Conservation (phyloP, 2,888 invertebrate genomes). For the Miltochrista miniata region DNA sequence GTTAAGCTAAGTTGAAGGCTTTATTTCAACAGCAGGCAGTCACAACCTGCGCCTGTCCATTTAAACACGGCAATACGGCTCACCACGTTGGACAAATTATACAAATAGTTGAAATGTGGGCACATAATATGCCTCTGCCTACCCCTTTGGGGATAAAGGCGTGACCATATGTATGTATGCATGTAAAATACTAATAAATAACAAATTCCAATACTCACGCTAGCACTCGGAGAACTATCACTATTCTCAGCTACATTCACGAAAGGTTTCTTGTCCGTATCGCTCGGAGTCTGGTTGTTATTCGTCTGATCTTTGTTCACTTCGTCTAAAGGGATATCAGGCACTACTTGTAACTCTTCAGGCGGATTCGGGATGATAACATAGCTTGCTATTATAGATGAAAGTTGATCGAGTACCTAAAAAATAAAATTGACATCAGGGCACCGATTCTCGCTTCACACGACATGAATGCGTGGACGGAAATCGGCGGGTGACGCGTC, state of each 20-base stretch:
- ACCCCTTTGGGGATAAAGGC: too few relatives aligned
- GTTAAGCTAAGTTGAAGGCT: too few relatives aligned
- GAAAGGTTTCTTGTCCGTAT: constrained; percentile 58
- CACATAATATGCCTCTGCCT: too few relatives aligned
- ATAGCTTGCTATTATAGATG: constrained; percentile 82
- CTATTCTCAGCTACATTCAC: constrained; percentile 49
- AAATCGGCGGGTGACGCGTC: too few relatives aligned
- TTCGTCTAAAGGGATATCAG: constrained; percentile 74
- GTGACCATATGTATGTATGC: too few relatives aligned
- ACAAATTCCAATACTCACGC: constrained; percentile 47
- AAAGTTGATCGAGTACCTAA: constrained; percentile 82
- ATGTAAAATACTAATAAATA: neutral
- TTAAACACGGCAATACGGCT: too few relatives aligned
- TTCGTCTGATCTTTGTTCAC: constrained; percentile 49
- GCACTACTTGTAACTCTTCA: constrained; percentile 83
- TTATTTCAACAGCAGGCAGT: too few relatives aligned
- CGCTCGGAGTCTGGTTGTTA: constrained; percentile 40
- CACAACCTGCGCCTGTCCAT: too few relatives aligned
- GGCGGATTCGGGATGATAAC: constrained; percentile 70
- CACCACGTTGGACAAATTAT: too few relatives aligned
- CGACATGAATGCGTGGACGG: too few relatives aligned
- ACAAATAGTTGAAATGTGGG: too few relatives aligned
- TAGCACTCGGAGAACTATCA: constrained; percentile 56
- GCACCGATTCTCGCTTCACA: too few relatives aligned
- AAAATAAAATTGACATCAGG: constrained; percentile 3